These are phyloP conservation scores for Trachemys scripta DNA, from an alignment of 2,113 vertebrate genomes.

Conservation along the genomic window DNA sequence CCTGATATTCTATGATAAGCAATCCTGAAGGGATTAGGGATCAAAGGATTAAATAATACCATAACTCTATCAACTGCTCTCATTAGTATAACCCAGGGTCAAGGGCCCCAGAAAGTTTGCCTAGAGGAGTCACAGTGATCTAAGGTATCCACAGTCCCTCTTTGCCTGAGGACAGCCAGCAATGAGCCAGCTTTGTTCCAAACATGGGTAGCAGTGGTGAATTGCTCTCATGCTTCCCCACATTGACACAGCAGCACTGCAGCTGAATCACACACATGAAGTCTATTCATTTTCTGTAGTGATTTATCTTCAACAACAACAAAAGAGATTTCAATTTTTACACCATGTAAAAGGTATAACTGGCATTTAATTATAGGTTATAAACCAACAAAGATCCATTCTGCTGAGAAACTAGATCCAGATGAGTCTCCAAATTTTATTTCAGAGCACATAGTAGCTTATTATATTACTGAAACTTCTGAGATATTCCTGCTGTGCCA, in stretches of 20 bases:
- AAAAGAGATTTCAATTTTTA: conserved; percentile 40
- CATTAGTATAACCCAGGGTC: not conserved
- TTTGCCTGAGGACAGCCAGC: not conserved
- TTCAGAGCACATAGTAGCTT: conserved; percentile 61
- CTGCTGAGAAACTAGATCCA: conserved; percentile 63
- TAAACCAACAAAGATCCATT: conserved; percentile 64
- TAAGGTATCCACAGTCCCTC: not conserved
- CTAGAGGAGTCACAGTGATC: not conserved
- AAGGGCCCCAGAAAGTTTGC: not conserved
- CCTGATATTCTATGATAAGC: not conserved
- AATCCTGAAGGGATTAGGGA: not conserved
- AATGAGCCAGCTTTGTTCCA: not conserved
- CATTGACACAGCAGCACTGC: conserved; percentile 39
- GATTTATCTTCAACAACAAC: conserved; percentile 58
- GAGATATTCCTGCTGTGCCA: conserved; percentile 23
- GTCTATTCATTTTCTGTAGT: conserved; percentile 69
- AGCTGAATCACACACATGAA: conserved; percentile 68
- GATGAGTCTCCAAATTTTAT: conserved; percentile 73
- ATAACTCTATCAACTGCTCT: not conserved
- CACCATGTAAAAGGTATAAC: conserved; percentile 50
- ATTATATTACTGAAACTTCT: conserved; percentile 60
- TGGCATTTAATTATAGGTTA: conserved; percentile 63
- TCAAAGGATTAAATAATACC: not conserved
- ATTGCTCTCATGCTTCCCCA: conserved; percentile 56
- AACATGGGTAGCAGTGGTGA: not conserved